Evolutionary conservation across 2,797 vertebrate genomes (phyloP), one percentile per base, ranked within the genome.

Genomic region (Lithobates sylvaticus): DNA sequence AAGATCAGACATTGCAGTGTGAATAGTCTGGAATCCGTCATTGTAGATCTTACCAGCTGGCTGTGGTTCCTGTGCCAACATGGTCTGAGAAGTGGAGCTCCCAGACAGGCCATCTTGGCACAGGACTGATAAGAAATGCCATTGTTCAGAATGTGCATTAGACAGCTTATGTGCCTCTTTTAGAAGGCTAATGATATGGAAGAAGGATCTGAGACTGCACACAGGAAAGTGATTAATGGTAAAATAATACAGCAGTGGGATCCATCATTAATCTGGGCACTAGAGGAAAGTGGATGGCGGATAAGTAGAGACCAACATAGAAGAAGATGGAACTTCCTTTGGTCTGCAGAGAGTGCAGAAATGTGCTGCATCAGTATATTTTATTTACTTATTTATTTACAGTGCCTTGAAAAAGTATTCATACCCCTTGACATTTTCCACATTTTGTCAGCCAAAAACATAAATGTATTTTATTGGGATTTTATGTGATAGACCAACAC

Each of bases 71-170:
- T 42, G 68, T 86, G 85, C 85, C 85, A 86, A 65, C 47, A 42
- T 50, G 74, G 73, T 86, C 71, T 80, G 72, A 86, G 73, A 83
- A 86, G 26, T 78, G 27, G 81, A 86, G 74, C 85, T 86, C 80
- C 80, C 85, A 86, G 85, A 86, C 85, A 71, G 74, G 23, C 65
- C 74, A 83, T 86, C 70, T 83, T 86, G 85, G 85, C 85, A 86
- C 10, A 0, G 76, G 50, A 72, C 5, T 50, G 67, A 73, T 65
- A 44, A 72, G 47, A 77, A 72, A 86, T 76, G 71, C 85, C 81
- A 54, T 81, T 86, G 72, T 86, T 86, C 75, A 81, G 76, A 82
- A 42, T 86, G 72, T 77, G 79, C 32, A 81, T 82, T 78, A 77
- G 47, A 68, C 67, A 76, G 67, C 74, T 86, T 86, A 72, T 39